phyloP scores from a whole-genome alignment of 2,797 vertebrate species.

The Bucorvus abyssinicus region DNA sequence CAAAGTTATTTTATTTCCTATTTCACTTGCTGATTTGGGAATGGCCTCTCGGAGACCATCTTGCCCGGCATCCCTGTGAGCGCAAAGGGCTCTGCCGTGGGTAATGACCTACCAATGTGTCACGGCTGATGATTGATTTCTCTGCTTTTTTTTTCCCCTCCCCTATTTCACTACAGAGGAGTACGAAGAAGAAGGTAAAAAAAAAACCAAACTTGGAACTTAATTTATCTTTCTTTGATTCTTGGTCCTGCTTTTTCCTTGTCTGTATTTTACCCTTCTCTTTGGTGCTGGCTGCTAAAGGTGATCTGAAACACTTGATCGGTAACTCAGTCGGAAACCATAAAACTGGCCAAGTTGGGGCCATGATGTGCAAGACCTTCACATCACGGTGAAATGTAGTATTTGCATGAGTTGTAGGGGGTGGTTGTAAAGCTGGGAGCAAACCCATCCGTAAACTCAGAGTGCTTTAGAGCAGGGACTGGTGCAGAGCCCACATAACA shows the following conservation, averaged over 20 bases:
- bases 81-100: neutral
- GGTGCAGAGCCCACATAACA: fast-evolving
- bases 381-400: fast-evolving
- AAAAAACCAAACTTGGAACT: constrained; percentile 21
- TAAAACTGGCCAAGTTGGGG: neutral
- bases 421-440: neutral
- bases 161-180: constrained; percentile 77
- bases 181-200: constrained; percentile 89
- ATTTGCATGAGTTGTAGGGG: neutral
- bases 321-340: neutral
- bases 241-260: constrained; percentile 3
- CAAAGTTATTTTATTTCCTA: neutral
- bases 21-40: neutral
- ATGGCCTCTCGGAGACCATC: neutral
- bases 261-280: constrained; percentile 42
- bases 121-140: constrained; percentile 18
- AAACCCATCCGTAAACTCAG: neutral
- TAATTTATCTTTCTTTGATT: constrained; percentile 19
- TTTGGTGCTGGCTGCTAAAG: constrained; percentile 54
- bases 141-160: neutral
- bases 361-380: neutral
- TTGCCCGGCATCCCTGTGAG: neutral
- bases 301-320: constrained; percentile 17
- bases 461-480: neutral
- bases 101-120: neutral